phyloP scores from a whole-genome alignment of 2,888 invertebrate genomes.

The Diadromus collaris region DNA sequence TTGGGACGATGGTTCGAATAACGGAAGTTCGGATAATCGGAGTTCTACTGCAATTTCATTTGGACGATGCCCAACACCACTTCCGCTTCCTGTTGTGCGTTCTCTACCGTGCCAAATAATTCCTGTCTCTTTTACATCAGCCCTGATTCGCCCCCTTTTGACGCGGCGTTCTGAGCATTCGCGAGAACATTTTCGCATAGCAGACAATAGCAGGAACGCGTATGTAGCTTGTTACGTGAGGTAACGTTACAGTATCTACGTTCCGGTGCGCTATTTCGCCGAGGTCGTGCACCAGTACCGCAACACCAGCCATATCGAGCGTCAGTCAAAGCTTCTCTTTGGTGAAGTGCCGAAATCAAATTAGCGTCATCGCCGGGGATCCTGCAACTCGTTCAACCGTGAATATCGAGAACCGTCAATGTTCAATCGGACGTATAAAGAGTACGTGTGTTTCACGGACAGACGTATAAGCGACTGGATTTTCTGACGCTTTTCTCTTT shows the following conservation, averaged over 20 bases:
- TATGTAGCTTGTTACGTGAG: conserved; percentile 27
- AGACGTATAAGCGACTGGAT: conserved; percentile 24
- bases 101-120: conserved; percentile 5
- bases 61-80: conserved; percentile 2
- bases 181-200: conserved; percentile 28
- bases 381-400: conserved; percentile 58
- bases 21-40: background rate
- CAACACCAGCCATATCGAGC: conserved; percentile 34
- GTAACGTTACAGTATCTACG: conserved; percentile 4
- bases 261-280: conserved; percentile 9
- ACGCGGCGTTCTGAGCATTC: conserved; percentile 27
- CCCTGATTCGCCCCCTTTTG: conserved; percentile 7
- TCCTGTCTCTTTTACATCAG: conserved; percentile 22
- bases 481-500: background rate
- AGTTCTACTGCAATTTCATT: conserved; percentile 13
- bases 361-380: conserved; percentile 62
- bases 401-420: conserved; percentile 55
- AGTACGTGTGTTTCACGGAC: conserved; percentile 1
- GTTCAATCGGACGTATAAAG: conserved; percentile 24
- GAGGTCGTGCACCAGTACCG: conserved; percentile 7
- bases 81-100: background rate
- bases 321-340: conserved; percentile 61
- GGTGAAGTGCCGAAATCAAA: conserved; percentile 60
- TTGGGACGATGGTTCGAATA: background rate
- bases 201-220: conserved; percentile 5